phyloP scores from a whole-genome alignment of 2,888 invertebrate species.

The Muscina levida region DNA sequence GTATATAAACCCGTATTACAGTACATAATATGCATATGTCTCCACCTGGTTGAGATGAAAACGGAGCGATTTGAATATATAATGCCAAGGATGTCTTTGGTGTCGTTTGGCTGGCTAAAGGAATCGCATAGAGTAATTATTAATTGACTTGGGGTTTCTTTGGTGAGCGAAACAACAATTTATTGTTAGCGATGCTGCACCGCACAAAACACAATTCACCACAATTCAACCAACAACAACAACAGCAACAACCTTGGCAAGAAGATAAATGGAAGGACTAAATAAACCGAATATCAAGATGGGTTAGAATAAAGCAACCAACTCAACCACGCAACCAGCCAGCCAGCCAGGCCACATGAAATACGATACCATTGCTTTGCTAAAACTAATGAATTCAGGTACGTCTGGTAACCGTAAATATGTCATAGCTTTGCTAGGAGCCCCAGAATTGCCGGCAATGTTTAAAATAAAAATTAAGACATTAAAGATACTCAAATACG shows the following conservation, averaged over 20 bases:
- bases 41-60: not conserved
- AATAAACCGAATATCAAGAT: conserved; percentile 36
- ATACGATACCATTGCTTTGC: conserved; percentile 37
- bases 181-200: conserved; percentile 50
- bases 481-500: conserved; percentile 24
- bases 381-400: conserved; percentile 54
- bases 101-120: conserved; percentile 25
- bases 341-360: conserved; percentile 40
- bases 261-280: conserved; percentile 58
- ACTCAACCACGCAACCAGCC: conserved; percentile 3
- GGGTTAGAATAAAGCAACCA: not conserved
- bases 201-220: conserved; percentile 11
- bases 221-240: not conserved
- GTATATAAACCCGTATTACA: no score
- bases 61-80: conserved; percentile 22
- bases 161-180: conserved; percentile 54
- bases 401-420: conserved; percentile 34
- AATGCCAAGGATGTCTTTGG: conserved; percentile 7
- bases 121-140: conserved; percentile 57
- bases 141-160: conserved; percentile 60
- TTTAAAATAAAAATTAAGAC: conserved; percentile 35
- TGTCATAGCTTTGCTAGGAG: not conserved
- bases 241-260: conserved; percentile 30
- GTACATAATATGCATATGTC: not conserved
- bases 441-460: not conserved